Evolutionary conservation across 1,140 invertebrate species (phyloP), one percentile per base, ranked within the genome.

Genomic region (Leptinotarsa texana): DNA sequence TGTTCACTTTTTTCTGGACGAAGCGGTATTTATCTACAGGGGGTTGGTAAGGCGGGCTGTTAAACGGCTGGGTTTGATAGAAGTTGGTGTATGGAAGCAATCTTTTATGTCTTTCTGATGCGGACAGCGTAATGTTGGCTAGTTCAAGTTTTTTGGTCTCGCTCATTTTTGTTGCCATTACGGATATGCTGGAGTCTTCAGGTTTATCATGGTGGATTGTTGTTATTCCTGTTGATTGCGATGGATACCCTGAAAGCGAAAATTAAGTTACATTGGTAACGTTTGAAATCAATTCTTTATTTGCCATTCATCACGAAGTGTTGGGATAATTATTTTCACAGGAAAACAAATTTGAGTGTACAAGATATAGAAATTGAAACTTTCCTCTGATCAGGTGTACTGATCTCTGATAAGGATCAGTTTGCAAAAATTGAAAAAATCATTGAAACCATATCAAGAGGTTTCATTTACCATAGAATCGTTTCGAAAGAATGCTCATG

Each of bases 11-110:
- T 62, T 71, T 71, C 4, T 57, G 69, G n/a, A 57, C n/a, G 51
- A 57, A 57, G 33, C 33, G 68, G 13, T 24, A 42, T 47, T 17
- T 13, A 24, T 24, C 57, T 18, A 47, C 0, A 15, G 51, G 51
- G n/a, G n/a, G 47, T 65, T 73, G 51, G 18, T 63, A 63, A 22
- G 33, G 17, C 1, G 22, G 18, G 13, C 27, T 61, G 27, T 63
- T 63, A 63, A 75, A 72, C 13, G 72, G 62, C 71, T 78, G 77
- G 65, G 91, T 88, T 21, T 92, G 87, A 82, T 94, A 94, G 83
- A 92, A 94, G 48, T 92, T 93, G 89, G 93, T 93, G 81, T 94
- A 94, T 1, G 93, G 93, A 80, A 95, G 92, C 61, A 94, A 82
- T 68, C 93, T 88, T 77, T 93, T 89, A 80, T 92, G 92, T 61